phyloP scores from a whole-genome alignment of 2,888 invertebrate genomes.

The Prostheceraeus crozeri region DNA sequence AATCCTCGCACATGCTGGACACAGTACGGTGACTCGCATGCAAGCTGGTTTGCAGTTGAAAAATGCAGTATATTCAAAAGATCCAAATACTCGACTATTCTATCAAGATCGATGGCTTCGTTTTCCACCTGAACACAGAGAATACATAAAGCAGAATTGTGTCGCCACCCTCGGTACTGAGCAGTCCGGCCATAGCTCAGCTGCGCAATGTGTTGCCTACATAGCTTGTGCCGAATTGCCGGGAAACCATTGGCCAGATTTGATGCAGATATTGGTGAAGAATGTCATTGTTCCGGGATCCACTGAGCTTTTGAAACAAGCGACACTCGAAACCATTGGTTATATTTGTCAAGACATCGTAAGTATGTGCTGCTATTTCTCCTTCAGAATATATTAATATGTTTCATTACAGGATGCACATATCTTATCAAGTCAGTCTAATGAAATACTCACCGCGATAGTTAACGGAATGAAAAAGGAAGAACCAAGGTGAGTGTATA shows the following conservation, averaged over 20 bases:
- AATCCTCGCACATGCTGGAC: constrained; percentile 76
- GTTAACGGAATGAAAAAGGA: constrained; percentile 94
- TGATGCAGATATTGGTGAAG: constrained; percentile 74
- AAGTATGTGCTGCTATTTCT: constrained; percentile 43
- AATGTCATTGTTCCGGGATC: constrained; percentile 75
- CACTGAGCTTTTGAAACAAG: constrained; percentile 87
- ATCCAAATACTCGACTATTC: constrained; percentile 68
- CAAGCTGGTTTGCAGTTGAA: constrained; percentile 96
- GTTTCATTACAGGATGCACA: constrained; percentile 64
- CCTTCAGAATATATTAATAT: background rate
- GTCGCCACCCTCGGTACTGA: constrained; percentile 89
- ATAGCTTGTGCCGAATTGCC: constrained; percentile 93
- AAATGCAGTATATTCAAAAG: constrained; percentile 93
- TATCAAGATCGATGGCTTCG: constrained; percentile 88
- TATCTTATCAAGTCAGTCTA: constrained; percentile 80
- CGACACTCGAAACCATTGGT: constrained; percentile 92
- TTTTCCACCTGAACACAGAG: constrained; percentile 75
- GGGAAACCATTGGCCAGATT: constrained; percentile 79
- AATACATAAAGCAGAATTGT: constrained; percentile 89
- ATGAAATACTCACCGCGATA: constrained; percentile 93
- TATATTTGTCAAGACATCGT: constrained; percentile 95
- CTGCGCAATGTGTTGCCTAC: constrained; percentile 97
- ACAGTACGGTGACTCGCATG: constrained; percentile 85
- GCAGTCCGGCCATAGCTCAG: constrained; percentile 82
- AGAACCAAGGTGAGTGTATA: constrained; percentile 64